Evolutionary conservation across 2,113 vertebrate genomes (phyloP), one percentile per base, ranked within the genome.

Genomic region (Ophthalmolycus amberensis): DNA sequence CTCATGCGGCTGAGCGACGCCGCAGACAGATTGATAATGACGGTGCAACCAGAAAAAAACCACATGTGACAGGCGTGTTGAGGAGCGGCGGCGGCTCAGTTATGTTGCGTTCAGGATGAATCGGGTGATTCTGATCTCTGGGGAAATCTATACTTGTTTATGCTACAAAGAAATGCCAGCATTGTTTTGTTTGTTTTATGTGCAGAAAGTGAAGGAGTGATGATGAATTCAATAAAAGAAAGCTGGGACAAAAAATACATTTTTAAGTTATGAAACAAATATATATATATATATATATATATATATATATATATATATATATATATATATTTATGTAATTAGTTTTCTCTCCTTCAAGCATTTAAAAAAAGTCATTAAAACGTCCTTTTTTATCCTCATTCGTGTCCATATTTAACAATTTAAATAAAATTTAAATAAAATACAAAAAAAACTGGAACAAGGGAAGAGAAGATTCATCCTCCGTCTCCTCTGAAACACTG

Each of bases 1-100:
- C 82, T 83, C 82, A 22, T 71, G 11, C 3, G 60, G 52, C 75
- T 46, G 75, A 71, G 77, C 8, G 83, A 72, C 3, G 83, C 83
- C 3, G 12, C 66, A 25, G 69, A 77, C 88, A 82, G 84, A 91
- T 88, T 78, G 90, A 91, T 85, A 77, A 42, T 52, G 88, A 87
- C 88, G 46, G 64, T 27, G 63, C 87, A 82, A 85, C 82, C 80
- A 0, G 65, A 44, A 63, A 72, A 60, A 81, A 84, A 76, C 78
- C 11, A 62, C 81, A 75, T 77, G 88, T 86, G 87, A 87, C 90
- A 78, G 72, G 83, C 34, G 40, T 59, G 84, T 74, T 54, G 78
- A 71, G 54, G 59, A 77, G 44, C 74, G 7, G 67, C 74, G 7
- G 67, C 0, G 10, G 71, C 54, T 0, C 40, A 44, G 20, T 5